These are phyloP conservation scores for Dasysyrphus tricinctus DNA, from an alignment of 2,888 invertebrate genomes.

Conservation along the genomic window DNA sequence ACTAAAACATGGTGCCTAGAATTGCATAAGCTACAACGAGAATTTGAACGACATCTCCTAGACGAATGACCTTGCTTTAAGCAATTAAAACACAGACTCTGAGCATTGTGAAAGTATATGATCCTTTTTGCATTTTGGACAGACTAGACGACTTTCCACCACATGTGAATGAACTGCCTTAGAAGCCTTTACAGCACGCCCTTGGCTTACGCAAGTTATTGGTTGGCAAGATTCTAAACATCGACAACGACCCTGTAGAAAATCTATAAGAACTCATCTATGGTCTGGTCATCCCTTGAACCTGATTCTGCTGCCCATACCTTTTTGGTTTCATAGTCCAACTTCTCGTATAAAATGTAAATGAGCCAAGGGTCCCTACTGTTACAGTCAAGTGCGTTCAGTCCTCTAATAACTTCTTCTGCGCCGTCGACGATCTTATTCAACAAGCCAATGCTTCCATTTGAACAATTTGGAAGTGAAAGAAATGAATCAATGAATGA, in stretches of 20 bases:
- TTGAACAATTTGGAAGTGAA: slow-evolving; percentile 1
- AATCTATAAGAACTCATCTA: slow-evolving; percentile 6
- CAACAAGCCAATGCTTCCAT: background rate
- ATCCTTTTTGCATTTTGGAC: too few relatives aligned
- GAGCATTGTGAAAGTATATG: too few relatives aligned
- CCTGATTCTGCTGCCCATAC: background rate
- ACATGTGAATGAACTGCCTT: slow-evolving; percentile 1
- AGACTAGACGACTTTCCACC: background rate
- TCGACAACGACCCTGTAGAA: slow-evolving; percentile 2
- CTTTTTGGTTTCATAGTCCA: background rate
- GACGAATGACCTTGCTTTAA: too few relatives aligned
- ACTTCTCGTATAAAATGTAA: slow-evolving; percentile 3
- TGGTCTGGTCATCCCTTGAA: background rate
- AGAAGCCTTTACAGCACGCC: background rate
- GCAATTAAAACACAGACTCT: too few relatives aligned
- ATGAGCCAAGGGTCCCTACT: slow-evolving; percentile 13
- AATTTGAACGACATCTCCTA: too few relatives aligned
- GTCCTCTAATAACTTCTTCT: background rate
- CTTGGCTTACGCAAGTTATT: background rate
- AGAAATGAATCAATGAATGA: slow-evolving; percentile 3
- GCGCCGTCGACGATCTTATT: background rate
- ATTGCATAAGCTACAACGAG: too few relatives aligned
- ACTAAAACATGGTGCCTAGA: too few relatives aligned
- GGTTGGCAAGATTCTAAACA: slow-evolving; percentile 3
- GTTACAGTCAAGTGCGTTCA: slow-evolving; percentile 13